These are phyloP conservation scores for Aegotheles bennettii DNA, from an alignment of 2,113 vertebrate species.

Conservation along the genomic window DNA sequence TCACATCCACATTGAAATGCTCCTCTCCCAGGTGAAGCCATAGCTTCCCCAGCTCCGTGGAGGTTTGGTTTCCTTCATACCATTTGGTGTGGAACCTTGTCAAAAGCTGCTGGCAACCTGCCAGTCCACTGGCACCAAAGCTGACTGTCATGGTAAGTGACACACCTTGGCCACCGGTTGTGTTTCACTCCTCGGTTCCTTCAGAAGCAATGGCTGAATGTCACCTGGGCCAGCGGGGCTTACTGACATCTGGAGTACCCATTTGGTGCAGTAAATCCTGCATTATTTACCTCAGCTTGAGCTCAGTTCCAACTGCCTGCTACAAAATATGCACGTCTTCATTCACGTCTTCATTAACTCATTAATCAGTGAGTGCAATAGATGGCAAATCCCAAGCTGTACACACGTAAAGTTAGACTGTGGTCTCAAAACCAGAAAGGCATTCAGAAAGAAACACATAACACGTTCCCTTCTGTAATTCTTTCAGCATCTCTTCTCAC, in stretches of 20 bases:
- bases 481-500: background rate
- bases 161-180: background rate
- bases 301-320: background rate
- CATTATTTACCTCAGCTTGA: too few species aligned
- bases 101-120: background rate
- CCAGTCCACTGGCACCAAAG: background rate
- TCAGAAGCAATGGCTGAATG: background rate
- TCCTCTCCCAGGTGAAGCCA: background rate
- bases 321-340: background rate
- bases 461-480: background rate
- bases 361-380: background rate
- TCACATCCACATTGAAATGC: rapidly evolving
- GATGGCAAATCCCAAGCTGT: background rate
- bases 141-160: background rate
- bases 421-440: background rate
- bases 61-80: background rate
- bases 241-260: background rate
- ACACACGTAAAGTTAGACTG: rapidly evolving
- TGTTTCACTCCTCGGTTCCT: background rate
- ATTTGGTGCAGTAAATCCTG: background rate
- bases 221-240: background rate
- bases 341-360: background rate
- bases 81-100: background rate
- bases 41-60: background rate
- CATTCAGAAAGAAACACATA: background rate